Conservation (phyloP, 2,888 invertebrate species). For the Parelbella ahira region DNA sequence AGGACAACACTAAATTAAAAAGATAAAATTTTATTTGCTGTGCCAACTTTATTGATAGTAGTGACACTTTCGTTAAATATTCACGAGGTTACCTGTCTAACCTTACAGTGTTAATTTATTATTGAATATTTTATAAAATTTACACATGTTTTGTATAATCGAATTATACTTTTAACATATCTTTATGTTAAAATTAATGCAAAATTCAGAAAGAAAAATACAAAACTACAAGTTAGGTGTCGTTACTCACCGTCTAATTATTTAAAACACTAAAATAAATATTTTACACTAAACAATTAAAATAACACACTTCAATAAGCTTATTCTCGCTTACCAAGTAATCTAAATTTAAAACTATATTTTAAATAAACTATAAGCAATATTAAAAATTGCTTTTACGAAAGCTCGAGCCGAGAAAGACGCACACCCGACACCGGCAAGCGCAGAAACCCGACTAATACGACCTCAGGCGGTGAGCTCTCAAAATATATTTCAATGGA, state of each 20-base stretch:
- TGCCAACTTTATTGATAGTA: slow-evolving; percentile 7
- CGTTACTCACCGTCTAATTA: slow-evolving; percentile 56
- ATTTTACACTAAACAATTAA: slow-evolving; percentile 48
- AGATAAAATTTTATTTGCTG: slow-evolving; percentile 14
- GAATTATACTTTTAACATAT: no score
- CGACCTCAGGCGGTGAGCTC: slow-evolving; percentile 49
- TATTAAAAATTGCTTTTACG: slow-evolving; percentile 57
- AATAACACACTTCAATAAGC: slow-evolving; percentile 44
- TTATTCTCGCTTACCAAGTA: slow-evolving; percentile 30
- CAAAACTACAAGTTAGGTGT: slow-evolving; percentile 10
- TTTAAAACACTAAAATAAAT: slow-evolving; percentile 47
- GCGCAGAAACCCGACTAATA: slow-evolving; percentile 75
- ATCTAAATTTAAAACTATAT: slow-evolving; percentile 27
- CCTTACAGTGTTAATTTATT: no score
- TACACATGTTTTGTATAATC: no score
- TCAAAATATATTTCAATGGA: slow-evolving; percentile 46
- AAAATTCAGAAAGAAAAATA: neutral
- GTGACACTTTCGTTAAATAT: no score
- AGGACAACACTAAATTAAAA: slow-evolving; percentile 1
- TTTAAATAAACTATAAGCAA: slow-evolving; percentile 31
- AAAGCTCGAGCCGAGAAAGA: slow-evolving; percentile 57
- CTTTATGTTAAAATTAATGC: no score
- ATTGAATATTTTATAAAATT: no score
- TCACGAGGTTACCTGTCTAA: no score
- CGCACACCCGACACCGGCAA: slow-evolving; percentile 60